Evolutionary conservation across 35 echinoderm and acorn worm genomes (phyloP).

Genomic region (Ophiothrix spiculata): DNA sequence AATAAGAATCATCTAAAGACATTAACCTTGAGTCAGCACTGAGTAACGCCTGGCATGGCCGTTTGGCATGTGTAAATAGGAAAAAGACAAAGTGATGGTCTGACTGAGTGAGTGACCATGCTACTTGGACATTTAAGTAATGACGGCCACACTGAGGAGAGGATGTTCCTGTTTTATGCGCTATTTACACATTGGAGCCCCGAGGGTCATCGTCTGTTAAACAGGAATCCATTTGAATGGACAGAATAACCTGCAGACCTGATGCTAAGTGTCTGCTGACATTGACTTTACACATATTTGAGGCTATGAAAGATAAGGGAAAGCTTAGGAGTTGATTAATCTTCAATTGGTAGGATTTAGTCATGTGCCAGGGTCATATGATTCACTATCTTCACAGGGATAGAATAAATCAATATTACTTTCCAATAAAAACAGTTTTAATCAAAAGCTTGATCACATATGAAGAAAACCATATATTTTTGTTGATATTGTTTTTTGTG

Average conservation of each 20-base stretch:
- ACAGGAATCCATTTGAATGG: constrained; percentile 3
- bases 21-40: not conserved
- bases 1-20: not conserved
- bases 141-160: no score
- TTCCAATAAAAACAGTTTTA: no score
- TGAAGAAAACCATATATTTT: no score
- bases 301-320: no score
- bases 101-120: not conserved
- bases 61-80: not conserved
- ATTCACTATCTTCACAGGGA: no score
- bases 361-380: no score
- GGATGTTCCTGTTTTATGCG: not conserved
- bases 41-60: not conserved
- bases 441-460: no score
- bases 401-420: no score
- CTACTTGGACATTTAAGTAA: not conserved
- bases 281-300: not conserved
- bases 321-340: no score
- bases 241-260: not conserved
- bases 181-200: not conserved
- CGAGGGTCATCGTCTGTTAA: not conserved
- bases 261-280: not conserved
- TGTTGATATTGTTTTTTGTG: no score
- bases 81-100: not conserved
- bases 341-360: no score